Base-by-base conservation (phyloP, 2,113 vertebrate genomes). In the Shinisaurus crocodilurus region DNA sequence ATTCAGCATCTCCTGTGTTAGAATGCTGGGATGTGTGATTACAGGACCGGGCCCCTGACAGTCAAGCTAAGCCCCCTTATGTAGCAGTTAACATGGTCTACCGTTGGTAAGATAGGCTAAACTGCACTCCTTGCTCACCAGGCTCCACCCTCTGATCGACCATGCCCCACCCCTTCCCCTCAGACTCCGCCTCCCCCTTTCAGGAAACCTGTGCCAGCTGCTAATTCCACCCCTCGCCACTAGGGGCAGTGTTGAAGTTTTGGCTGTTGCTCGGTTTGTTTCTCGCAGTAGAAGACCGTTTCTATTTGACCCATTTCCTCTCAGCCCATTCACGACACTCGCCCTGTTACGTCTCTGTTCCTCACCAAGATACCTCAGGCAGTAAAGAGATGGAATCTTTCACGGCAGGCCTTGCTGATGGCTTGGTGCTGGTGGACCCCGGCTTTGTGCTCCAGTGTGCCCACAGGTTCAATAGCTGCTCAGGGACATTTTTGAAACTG, bases 341-440 rank as follows among this genome's bases (percentile, higher is more conserved):
- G 74, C 27, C 76, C 76, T 32, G 25, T 13, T 4, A 72, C 7
- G 1, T 1, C 50, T 54, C 65, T 1, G 7, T 69, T 48, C 65
- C 27, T 45, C n/a, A 60, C 10, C 23, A 87, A 69, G 45, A 69
- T 85, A 90, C 89, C 89, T 90, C 89, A 1, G 89, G 82, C 25
- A 90, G 5, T 32, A 90, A 67, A 6, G 82, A 67, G 29, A 85
- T 0, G 12, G 82, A 45, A 6, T 40, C 37, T 1, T 29, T 50
- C 43, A 9, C 0, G 0, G 13, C 5, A 1, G 1, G 1, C 1
- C 34, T 7, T 0, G 3, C 1, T 1, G 9, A 2, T 1, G 16
- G 1, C 16, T 32, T 29, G 6, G 12, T 1, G 60, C 25, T 37
- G 9, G 34, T 1, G 0, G 1, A 0, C 0, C 54, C 45, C 5